phyloP scores from a whole-genome alignment of 1,140 invertebrate species.

The Belonocnema kinseyi region DNA sequence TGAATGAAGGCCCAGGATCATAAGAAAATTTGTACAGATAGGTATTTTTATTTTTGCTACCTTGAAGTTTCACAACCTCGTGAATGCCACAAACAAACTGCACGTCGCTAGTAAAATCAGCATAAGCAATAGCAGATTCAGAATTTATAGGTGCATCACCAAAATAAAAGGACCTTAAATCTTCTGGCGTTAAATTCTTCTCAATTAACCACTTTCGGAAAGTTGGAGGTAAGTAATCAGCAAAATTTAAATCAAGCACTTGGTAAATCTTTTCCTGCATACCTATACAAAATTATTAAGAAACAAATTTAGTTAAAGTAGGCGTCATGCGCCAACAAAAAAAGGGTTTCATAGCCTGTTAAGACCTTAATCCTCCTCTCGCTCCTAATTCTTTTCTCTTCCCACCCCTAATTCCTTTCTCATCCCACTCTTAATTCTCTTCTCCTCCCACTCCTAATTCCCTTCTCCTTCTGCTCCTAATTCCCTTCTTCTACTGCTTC shows the following conservation, averaged over 20 bases:
- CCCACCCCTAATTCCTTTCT: too few relatives aligned
- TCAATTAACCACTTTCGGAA: conserved; percentile 27
- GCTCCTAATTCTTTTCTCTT: too few relatives aligned
- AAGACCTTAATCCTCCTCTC: too few relatives aligned
- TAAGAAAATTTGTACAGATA: conserved; percentile 77
- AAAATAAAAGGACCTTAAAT: conserved; percentile 60
- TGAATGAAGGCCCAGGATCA: conserved; percentile 45
- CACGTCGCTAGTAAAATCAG: conserved; percentile 70
- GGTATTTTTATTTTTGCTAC: conserved; percentile 45
- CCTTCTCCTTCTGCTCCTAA: too few relatives aligned
- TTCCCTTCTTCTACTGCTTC: too few relatives aligned
- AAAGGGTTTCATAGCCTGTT: too few relatives aligned
- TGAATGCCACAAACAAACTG: conserved; percentile 70
- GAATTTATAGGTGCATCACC: conserved; percentile 62
- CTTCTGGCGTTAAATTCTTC: conserved; percentile 39
- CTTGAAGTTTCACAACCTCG: conserved; percentile 68
- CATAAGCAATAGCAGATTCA: conserved; percentile 59
- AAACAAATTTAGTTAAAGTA: neutral
- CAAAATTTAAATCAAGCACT: conserved; percentile 42
- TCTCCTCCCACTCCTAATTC: too few relatives aligned
- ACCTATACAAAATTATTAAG: conserved; percentile 32
- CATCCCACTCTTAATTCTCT: too few relatives aligned
- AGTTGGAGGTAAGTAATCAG: conserved; percentile 35
- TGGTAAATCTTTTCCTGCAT: conserved; percentile 39
- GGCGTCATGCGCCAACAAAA: too few relatives aligned